Evolutionary conservation across 1,140 invertebrate species (phyloP), one percentile per base, ranked within the genome.

Genomic region (Caenorhabditis remanei): DNA sequence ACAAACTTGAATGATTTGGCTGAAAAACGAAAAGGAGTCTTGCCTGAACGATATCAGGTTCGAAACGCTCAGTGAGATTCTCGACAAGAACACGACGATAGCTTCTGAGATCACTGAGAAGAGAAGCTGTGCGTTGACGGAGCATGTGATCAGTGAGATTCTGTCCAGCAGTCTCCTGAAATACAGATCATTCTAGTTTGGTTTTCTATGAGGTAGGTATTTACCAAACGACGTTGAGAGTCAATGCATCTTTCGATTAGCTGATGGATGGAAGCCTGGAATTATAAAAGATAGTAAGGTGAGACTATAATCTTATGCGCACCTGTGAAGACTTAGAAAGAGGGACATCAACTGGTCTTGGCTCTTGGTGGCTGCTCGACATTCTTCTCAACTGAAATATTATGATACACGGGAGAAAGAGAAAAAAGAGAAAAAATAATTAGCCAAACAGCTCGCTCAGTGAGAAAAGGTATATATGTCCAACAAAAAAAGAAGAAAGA

Each of bases 21-120:
- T 71, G 16, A n/a, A 11, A 71, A 46, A 46, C 19, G 16, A 9
- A 14, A 32, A n/a, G 41, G 13, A 7, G 9, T 4, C 40, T 43
- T 71, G 24, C 65, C 65, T 19, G 6, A 16, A 32, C 21, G n/a
- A 43, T 7, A 71, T 71, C 65, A 1, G 65, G 43, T 19, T 43
- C 41, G 8, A 46, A 48, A 4, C 13, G 7, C 41, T 19, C 65
- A 14, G 9, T 46, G 14, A 71, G 9, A 16, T 71, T 46, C 8
- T 71, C 65, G 0, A 46, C 41, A 43, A 71, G 65, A 71, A 71
- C 65, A 8, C 41, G 65, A 71, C 65, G 65, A n/a, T 71, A 71
- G 16, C 21, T 32, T 14, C 65, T 13, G n/a, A 71, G 40, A 48
- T 71, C 65, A 21, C 24, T 43, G 1, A 71, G 14, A 16, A 71